A percentile compares a stretch with the other conserved stretches of the same genome.
These are phyloP conservation scores for Athrips mouffetella DNA, from an alignment of 2,888 invertebrate species.

Conservation along the genomic window DNA sequence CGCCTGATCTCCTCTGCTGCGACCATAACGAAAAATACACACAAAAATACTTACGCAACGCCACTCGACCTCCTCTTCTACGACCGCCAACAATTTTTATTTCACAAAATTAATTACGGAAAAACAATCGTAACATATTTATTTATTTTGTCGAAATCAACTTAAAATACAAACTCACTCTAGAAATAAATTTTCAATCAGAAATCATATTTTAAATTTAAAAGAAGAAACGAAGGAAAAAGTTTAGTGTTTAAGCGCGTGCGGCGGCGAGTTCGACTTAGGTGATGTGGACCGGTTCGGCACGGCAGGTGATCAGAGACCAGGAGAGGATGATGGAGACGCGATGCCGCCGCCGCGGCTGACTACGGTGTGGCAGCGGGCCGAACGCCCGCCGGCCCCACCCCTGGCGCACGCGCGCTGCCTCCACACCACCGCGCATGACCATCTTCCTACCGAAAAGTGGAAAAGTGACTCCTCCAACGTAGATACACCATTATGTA, in stretches of 20 bases:
- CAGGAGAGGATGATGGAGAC: slow-evolving; percentile 46
- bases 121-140: slow-evolving; percentile 44
- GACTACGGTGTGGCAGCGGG: slow-evolving; percentile 72
- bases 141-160: slow-evolving; percentile 36
- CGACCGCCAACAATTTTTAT: slow-evolving; percentile 28
- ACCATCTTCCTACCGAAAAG: slow-evolving; percentile 74
- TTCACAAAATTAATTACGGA: slow-evolving; percentile 57
- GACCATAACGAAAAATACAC: neutral
- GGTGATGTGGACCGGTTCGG: slow-evolving; percentile 40
- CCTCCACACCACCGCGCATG: slow-evolving; percentile 58
- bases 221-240: slow-evolving; percentile 56
- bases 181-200: slow-evolving; percentile 45
- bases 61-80: slow-evolving; percentile 17
- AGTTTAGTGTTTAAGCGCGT: slow-evolving; percentile 44
- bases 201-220: slow-evolving; percentile 41
- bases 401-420: slow-evolving; percentile 70
- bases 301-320: slow-evolving; percentile 26
- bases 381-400: slow-evolving; percentile 64
- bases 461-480: slow-evolving; percentile 77
- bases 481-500: slow-evolving; percentile 74
- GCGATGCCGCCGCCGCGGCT: slow-evolving; percentile 67
- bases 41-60: slow-evolving; percentile 7
- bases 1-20: neutral
- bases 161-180: slow-evolving; percentile 50
- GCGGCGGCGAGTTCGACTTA: slow-evolving; percentile 61